Base-by-base conservation (phyloP, 2,113 vertebrate genomes). In the Callaeas wilsoni region DNA sequence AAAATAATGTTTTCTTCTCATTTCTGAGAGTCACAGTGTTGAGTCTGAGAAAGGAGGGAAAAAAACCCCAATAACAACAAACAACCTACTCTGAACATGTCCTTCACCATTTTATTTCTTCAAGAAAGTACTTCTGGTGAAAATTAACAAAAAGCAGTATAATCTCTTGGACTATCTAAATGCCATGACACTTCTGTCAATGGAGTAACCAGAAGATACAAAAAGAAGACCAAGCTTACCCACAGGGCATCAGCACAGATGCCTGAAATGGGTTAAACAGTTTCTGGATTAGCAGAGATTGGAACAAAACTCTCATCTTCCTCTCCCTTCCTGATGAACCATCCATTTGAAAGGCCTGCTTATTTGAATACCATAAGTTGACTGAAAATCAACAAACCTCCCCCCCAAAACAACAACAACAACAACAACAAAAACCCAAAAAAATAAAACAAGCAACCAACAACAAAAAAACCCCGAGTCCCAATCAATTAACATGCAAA, bases 311-410 rank as follows among this genome's bases (percentile, higher is more conserved):
- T 67, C 63, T 89, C 59, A 70, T 80, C 55, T 21, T 81, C 39
- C 60, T 92, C 52, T 75, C 64, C 41, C 56, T 80, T 80, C 20
- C 37, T 65, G 68, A 75, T 25, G 37, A 80, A 73, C 8, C 3
- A 12, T 46, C 65, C 44, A 35, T 85, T 35, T 90, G 65, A 94
- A 91, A 37, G 37, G 23, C 5, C 64, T 93, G 37, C 46, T 96
- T 95, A 93, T 94, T 93, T 57, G 10, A 95, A 96, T 93, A 94
- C 70, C 78, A 64, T 67, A 86, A 84, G 57, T 17, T 90, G 70
- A 91, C 57, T 41, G n/a, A 80, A 84, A 92, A 92, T 35, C 64
- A 87, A 76, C 13, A 13, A 41, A 41, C n/a, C n/a, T n/a, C n/a
- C n/a, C n/a, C n/a, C n/a, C n/a, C n/a, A n/a, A n/a, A n/a, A n/a